Conservation (phyloP, 2,113 vertebrate genomes). For the Triplophysa dalaica region DNA sequence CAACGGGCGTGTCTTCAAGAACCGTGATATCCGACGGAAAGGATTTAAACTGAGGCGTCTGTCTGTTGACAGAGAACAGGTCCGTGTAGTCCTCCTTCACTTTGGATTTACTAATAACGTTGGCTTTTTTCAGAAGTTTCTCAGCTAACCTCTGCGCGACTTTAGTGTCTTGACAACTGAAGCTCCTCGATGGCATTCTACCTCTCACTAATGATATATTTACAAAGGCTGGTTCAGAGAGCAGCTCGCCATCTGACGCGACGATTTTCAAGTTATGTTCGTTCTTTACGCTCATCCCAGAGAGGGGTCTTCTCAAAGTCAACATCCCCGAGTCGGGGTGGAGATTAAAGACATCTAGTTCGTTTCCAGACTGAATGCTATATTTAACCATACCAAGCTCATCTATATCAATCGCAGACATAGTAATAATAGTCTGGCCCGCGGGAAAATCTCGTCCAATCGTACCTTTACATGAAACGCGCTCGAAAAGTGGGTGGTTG, state of each 20-base stretch:
- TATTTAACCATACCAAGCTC: constrained; percentile 89
- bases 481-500: constrained; percentile 93
- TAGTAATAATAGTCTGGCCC: constrained; percentile 84
- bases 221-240: constrained; percentile 89
- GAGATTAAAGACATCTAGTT: constrained; percentile 88
- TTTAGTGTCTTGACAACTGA: constrained; percentile 89
- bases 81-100: constrained; percentile 82
- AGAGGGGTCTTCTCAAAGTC: constrained; percentile 83
- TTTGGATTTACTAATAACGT: constrained; percentile 79
- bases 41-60: constrained; percentile 91
- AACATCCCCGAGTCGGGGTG: constrained; percentile 90
- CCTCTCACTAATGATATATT: constrained; percentile 92
- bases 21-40: constrained; percentile 89
- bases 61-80: constrained; percentile 86
- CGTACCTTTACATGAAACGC: constrained; percentile 87
- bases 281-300: constrained; percentile 78
- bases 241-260: constrained; percentile 89
- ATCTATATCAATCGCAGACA: constrained; percentile 95
- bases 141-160: constrained; percentile 90
- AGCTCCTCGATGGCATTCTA: constrained; percentile 80
- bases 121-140: constrained; percentile 88
- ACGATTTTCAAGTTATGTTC: constrained; percentile 82
- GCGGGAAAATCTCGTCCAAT: constrained; percentile 88
- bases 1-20: constrained; percentile 83
- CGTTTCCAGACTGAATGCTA: constrained; percentile 89